Conservation (phyloP, 2,113 vertebrate species). For the Lagopus muta region DNA sequence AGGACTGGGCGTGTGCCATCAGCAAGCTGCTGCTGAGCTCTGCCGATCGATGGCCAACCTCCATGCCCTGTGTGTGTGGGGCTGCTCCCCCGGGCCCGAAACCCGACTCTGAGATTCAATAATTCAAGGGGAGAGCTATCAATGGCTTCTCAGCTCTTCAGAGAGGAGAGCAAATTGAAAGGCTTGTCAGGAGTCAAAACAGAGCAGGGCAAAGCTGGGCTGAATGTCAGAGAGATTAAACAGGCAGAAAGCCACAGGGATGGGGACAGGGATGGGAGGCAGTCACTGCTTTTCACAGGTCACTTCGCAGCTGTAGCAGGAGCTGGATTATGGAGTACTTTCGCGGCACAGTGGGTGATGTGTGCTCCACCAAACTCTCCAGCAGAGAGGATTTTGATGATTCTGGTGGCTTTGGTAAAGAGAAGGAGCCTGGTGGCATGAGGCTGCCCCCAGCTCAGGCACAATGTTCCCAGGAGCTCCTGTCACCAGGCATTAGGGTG, state of each 20-base stretch:
- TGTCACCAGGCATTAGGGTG: neutral
- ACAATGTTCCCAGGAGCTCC: neutral
- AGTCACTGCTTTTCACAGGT: neutral
- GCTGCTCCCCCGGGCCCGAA: conserved; percentile 77
- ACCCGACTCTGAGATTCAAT: conserved; percentile 80
- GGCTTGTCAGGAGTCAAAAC: conserved; percentile 92
- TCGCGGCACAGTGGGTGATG: neutral
- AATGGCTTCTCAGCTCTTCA: conserved; percentile 87
- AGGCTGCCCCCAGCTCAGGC: neutral
- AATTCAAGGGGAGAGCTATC: conserved; percentile 85
- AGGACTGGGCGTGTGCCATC: neutral
- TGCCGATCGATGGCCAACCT: conserved; percentile 79
- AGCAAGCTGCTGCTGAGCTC: conserved; percentile 79
- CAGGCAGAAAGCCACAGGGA: conserved; percentile 45
- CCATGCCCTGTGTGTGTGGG: neutral
- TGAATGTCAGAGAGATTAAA: conserved; percentile 71
- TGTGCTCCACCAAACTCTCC: neutral
- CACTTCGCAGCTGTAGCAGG: neutral
- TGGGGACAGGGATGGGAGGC: neutral
- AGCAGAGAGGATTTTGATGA: neutral
- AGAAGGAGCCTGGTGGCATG: neutral
- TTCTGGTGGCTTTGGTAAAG: neutral
- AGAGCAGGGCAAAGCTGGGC: conserved; percentile 74
- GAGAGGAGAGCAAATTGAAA: conserved; percentile 93
- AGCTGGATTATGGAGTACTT: neutral